Evolutionary conservation across 1,140 invertebrate genomes (phyloP).

Genomic region (Stratiolaelaps scimitus): DNA sequence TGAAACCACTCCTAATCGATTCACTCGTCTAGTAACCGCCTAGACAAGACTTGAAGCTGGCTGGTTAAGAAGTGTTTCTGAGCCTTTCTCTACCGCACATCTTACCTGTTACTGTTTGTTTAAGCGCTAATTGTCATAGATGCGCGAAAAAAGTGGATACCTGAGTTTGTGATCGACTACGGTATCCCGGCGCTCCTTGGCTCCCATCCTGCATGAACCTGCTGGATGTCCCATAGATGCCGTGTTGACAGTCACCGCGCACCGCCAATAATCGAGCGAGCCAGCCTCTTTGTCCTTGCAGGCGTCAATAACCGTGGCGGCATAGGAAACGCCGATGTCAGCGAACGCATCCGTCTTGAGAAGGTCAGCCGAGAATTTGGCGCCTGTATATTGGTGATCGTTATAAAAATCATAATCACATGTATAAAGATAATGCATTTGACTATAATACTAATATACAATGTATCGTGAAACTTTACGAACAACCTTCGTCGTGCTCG

Average conservation of each 20-base stretch:
- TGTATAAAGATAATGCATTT: no score
- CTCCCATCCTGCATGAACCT: conserved; percentile 44
- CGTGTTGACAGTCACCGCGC: conserved; percentile 39
- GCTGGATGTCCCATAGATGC: conserved; percentile 41
- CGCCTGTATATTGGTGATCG: background rate
- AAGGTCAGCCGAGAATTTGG: background rate
- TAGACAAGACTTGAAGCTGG: no score
- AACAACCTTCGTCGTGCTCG: no score
- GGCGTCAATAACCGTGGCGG: background rate
- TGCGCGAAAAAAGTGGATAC: conserved; percentile 33
- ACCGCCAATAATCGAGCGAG: background rate
- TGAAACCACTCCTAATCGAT: no score
- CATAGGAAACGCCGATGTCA: background rate
- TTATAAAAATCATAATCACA: no score
- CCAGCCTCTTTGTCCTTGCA: conserved; percentile 5
- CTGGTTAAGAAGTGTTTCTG: no score
- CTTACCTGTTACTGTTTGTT: no score
- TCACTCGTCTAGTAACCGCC: no score
- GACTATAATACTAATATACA: no score
- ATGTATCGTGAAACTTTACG: no score
- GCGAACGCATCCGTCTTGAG: background rate
- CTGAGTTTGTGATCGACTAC: conserved; percentile 43
- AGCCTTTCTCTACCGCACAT: no score
- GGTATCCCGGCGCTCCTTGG: conserved; percentile 37
- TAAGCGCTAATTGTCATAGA: background rate